Percentiles rank a stretch among this genome's conserved stretches.
phyloP scores from a whole-genome alignment of 2,113 vertebrate genomes.

The Acinonyx jubatus region DNA sequence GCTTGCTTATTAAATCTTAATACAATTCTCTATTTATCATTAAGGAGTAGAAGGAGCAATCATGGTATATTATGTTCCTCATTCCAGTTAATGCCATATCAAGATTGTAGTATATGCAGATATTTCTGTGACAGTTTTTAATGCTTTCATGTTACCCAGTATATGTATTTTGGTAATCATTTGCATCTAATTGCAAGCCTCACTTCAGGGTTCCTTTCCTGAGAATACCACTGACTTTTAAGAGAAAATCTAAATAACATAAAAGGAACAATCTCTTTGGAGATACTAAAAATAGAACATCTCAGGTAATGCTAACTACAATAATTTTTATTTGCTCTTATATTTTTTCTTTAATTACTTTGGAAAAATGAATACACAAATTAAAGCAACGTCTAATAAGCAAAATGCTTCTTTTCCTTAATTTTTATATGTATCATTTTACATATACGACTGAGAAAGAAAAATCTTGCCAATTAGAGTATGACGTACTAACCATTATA shows the following conservation, averaged over 20 bases:
- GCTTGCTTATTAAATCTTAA: not conserved
- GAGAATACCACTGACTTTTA: not conserved
- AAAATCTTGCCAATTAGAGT: not conserved
- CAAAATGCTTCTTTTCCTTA: not conserved
- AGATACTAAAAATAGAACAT: not conserved
- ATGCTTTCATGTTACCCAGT: not conserved
- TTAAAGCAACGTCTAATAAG: not conserved
- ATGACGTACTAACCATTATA: not conserved
- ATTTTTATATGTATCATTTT: not conserved
- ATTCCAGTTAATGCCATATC: not conserved
- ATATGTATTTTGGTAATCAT: not conserved
- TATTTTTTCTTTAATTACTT: not conserved
- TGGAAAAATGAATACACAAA: not conserved
- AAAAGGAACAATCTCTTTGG: not conserved
- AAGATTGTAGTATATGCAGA: not conserved
- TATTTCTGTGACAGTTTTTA: not conserved
- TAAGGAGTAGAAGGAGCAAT: not conserved
- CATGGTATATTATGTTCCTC: not conserved
- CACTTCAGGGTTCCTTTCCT: not conserved
- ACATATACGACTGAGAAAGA: not conserved
- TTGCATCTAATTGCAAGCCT: not conserved
- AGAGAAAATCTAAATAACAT: not conserved
- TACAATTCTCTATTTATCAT: not conserved
- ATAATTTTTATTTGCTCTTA: not conserved
- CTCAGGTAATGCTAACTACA: not conserved